Percentiles rank a stretch among this genome's conserved stretches.
Conservation (phyloP, 2,113 vertebrate species). For the Pionites leucogaster region DNA sequence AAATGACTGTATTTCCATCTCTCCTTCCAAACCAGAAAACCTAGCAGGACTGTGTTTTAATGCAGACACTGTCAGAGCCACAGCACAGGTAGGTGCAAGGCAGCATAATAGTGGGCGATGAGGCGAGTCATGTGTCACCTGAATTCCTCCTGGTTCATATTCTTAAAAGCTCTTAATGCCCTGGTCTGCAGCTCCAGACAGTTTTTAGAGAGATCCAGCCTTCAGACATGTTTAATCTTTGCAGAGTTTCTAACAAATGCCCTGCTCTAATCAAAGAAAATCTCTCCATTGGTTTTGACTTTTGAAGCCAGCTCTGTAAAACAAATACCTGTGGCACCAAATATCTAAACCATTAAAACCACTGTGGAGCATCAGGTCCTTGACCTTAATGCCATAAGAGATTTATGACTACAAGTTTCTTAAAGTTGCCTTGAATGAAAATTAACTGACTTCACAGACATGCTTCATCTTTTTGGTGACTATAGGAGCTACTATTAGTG, state of each 20-base stretch:
- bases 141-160: not conserved
- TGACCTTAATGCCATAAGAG: not conserved
- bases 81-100: not conserved
- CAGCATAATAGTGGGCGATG: not conserved
- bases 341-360: not conserved
- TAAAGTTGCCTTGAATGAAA: not conserved
- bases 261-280: not conserved
- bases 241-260: not conserved
- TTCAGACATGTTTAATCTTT: not conserved
- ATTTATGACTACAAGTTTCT: not conserved
- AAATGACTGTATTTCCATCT: not conserved
- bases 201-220: not conserved
- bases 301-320: not conserved
- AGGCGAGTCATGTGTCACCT: not conserved
- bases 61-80: not conserved
- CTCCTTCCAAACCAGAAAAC: not conserved
- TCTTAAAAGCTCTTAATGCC: not conserved
- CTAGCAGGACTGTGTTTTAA: not conserved
- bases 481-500: not conserved
- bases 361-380: not conserved
- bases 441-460: not conserved
- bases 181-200: not conserved
- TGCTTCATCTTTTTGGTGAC: not conserved
- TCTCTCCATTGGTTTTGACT: not conserved
- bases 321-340: not conserved